Conservation (phyloP, 2,888 invertebrate genomes). For the Synanthedon formicaeformis region DNA sequence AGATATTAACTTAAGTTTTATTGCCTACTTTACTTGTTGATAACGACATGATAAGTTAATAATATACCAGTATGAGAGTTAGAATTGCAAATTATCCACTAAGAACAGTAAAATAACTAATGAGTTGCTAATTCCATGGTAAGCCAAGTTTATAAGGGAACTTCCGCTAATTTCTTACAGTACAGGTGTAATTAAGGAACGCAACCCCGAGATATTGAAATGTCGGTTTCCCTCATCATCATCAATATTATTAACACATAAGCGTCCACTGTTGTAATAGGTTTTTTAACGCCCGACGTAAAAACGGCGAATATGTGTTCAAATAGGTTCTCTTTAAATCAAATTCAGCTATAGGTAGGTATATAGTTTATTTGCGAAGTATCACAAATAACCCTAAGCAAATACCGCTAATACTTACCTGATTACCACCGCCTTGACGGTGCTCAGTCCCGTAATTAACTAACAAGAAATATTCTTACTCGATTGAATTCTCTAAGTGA, state of each 20-base stretch:
- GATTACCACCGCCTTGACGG: not conserved
- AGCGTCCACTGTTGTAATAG: too few species aligned
- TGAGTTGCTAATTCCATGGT: not conserved
- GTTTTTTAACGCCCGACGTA: too few species aligned
- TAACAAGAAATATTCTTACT: too few species aligned
- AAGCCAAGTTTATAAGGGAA: not conserved
- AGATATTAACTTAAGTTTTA: not conserved
- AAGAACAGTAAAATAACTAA: not conserved
- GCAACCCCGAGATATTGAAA: not conserved
- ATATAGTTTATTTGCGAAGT: too few species aligned
- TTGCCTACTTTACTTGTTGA: not conserved
- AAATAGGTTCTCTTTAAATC: too few species aligned
- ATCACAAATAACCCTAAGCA: too few species aligned
- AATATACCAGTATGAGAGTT: not conserved
- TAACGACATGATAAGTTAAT: not conserved
- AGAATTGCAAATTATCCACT: not conserved
- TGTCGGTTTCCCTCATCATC: not conserved
- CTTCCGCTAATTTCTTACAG: not conserved
- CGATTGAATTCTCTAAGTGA: conserved; percentile 2
- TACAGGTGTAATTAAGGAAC: not conserved
- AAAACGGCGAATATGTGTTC: too few species aligned
- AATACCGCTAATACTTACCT: too few species aligned
- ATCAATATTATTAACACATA: too few species aligned
- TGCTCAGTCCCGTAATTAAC: conserved; percentile 1
- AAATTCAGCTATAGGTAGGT: too few species aligned